Base-by-base conservation (phyloP, 2,113 vertebrate genomes). In the Heptranchias perlo region DNA sequence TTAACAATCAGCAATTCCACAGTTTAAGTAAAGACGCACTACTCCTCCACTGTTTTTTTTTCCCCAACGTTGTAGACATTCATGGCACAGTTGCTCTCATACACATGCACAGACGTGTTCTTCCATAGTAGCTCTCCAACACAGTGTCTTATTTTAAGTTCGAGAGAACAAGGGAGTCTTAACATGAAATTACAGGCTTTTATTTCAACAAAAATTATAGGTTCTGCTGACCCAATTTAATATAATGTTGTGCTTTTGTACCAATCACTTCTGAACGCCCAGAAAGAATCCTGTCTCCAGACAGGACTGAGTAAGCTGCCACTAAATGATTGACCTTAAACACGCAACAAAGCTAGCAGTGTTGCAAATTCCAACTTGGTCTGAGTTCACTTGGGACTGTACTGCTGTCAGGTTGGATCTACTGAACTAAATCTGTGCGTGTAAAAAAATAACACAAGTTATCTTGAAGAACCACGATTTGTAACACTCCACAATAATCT, bases 151-250 rank as follows among this genome's bases (percentile, higher is more conserved):
- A 49, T 67, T 95, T 67, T 28, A 95, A 69, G n/a, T 23, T 65
- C 62, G 25, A 28, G 62, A 94, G 62, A 94, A 69, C 28, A 69
- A 95, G 93, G 93, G 62, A 67, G 93, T 67, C 25, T 95, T 94
- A 94, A 94, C 44, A 28, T 73, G 94, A 95, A 95, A 95, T 95
- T 73, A 95, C 94, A 49, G 94, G 94, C 94, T 67, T 95, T 65
- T 69, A 95, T 95, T 95, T 95, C 94, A 95, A 95, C 64, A 69
- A 69, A 95, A 95, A 95, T 95, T 95, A 95, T 49, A 95, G 64
- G 47, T 25, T 95, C 39, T 49, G 94, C 64, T 95, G 94, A 95
- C 64, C 94, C 44, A 95, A 95, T 69, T 95, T 67, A 69, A 52
- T 95, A 73, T 95, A 95, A 95, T 14, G 65, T 49, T 95, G 64